phyloP scores from a whole-genome alignment of 2,888 invertebrate species.

The Caenorhabditis virilis region DNA sequence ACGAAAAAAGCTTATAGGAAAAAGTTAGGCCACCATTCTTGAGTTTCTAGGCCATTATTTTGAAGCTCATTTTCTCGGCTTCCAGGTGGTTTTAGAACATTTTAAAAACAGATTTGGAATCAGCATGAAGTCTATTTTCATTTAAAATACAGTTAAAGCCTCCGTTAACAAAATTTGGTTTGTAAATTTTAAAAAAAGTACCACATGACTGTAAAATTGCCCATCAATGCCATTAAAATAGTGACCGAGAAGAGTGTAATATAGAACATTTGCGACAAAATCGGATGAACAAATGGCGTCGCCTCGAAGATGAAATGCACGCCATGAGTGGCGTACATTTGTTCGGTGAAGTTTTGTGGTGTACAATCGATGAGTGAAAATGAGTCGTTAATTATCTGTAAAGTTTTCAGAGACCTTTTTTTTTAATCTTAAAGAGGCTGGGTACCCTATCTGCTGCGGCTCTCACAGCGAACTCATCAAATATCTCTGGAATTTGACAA shows the following conservation, averaged over 20 bases:
- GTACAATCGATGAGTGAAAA: neutral
- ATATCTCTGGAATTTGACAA: neutral
- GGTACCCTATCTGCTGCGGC: neutral
- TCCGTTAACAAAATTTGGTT: too few relatives aligned
- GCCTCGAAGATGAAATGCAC: slow-evolving; percentile 29
- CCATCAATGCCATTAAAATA: slow-evolving; percentile 73
- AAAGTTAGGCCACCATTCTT: too few relatives aligned
- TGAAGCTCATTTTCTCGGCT: too few relatives aligned
- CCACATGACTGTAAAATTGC: slow-evolving; percentile 96
- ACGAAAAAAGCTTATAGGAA: too few relatives aligned
- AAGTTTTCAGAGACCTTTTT: neutral
- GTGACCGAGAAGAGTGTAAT: slow-evolving; percentile 55
- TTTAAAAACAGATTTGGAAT: too few relatives aligned
- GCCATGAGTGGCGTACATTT: slow-evolving; percentile 1
- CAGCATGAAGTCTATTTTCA: too few relatives aligned
- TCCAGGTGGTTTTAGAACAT: too few relatives aligned
- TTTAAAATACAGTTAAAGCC: too few relatives aligned
- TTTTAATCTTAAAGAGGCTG: too few relatives aligned
- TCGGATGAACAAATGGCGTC: slow-evolving; percentile 30
- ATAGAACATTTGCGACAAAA: slow-evolving; percentile 50
- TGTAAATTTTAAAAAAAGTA: slow-evolving; percentile 35
- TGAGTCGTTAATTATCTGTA: neutral
- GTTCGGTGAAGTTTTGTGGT: neutral
- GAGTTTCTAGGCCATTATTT: too few relatives aligned
- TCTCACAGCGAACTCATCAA: neutral